Base-by-base conservation (phyloP, 2,797 vertebrate species). In the Cygnus olor region DNA sequence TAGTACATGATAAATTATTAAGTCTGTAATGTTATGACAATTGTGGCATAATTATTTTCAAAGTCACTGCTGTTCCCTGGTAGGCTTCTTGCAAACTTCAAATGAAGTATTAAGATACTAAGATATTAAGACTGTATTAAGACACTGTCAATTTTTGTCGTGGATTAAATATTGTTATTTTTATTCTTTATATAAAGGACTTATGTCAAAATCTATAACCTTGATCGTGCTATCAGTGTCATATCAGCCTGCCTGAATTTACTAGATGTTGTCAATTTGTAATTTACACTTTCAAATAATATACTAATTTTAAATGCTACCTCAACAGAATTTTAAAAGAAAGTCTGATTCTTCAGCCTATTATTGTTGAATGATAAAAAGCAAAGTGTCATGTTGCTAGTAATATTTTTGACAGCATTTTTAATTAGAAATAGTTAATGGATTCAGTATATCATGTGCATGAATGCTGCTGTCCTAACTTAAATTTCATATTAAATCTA, bases 251-350 rank as follows among this genome's bases (percentile, higher is more conserved):
- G 25, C 28, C 68, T 80, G 81, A 92, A 94, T 95, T 88, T 90
- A 84, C 45, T 54, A 83, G 54, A 80, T 94, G 6, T 54, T 93
- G 47, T 80, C 74, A 96, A 91, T 92, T 95, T 96, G 38, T 53
- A 93, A 78, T 94, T 95, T 95, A 69, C 54, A 72, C 14, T 90
- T 96, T 96, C 71, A 96, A 97, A 93, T 94, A 91, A 65, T 71
- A 61, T 34, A 72, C 18, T 79, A 77, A 83, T 93, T 95, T 95
- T 57, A 93, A 80, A 79, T 86, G 70, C 24, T 70, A 14, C 32
- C 16, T 94, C 19, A 83, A 86, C 70, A 92, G 36, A 94, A 81
- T 82, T 85, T 90, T 51, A 73, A 87, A 88, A 28, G 11, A 91
- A 94, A 96, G 74, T 15, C 3, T 74, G 30, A 64, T 94, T 88